A percentile compares a stretch with the other conserved stretches of the same genome.
Evolutionary conservation across 1,140 invertebrate genomes (phyloP).

Genomic region (Luehdorfia chinensis): DNA sequence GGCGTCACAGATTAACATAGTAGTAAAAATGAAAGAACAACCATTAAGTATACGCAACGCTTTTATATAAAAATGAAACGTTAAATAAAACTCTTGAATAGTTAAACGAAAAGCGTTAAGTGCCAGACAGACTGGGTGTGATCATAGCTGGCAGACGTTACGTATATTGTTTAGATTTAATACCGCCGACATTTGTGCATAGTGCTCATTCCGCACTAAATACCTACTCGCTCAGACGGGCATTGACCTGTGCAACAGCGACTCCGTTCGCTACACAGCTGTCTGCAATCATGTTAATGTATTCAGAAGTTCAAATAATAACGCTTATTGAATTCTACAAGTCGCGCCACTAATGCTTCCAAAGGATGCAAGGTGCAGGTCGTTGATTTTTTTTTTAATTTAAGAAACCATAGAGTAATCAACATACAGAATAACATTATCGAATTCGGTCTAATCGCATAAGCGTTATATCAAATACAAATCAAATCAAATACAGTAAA

Average conservation of each 20-base stretch:
- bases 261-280: constrained; percentile 9
- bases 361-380: constrained; percentile 1
- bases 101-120: background rate
- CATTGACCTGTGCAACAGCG: constrained; percentile 22
- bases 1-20: too few species aligned
- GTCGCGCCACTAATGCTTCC: constrained; percentile 6
- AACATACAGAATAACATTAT: background rate
- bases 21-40: too few species aligned
- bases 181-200: constrained; percentile 15
- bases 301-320: constrained; percentile 29
- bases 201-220: constrained; percentile 22
- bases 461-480: too few species aligned
- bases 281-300: constrained; percentile 24
- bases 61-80: too few species aligned
- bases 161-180: background rate
- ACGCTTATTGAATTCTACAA: constrained; percentile 24
- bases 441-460: too few species aligned
- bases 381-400: constrained; percentile 15
- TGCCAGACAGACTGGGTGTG: background rate
- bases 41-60: too few species aligned
- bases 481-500: too few species aligned
- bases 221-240: constrained; percentile 26
- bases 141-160: background rate
- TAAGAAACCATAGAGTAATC: constrained; percentile 6
- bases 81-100: too few species aligned